Conservation (phyloP, 2,113 vertebrate genomes). For the Brachyhypopomus gauderio region DNA sequence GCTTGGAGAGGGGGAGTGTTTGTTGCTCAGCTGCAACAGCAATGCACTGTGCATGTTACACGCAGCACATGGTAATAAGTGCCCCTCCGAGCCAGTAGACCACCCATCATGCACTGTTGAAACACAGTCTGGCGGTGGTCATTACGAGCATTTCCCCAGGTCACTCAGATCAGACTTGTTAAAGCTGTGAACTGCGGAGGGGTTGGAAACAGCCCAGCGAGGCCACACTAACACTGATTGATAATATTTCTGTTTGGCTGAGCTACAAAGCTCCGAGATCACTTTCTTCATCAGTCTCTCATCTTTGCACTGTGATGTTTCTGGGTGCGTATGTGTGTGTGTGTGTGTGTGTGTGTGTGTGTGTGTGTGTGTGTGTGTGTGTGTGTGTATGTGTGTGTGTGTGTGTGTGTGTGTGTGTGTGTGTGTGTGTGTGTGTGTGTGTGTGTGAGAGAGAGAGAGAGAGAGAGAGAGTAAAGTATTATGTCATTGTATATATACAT, state of each 20-base stretch:
- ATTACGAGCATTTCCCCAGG: conserved; percentile 76
- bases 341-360: conserved; percentile 31
- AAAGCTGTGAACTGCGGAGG: conserved; percentile 66
- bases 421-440: no score
- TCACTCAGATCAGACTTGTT: conserved; percentile 75
- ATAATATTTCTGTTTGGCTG: conserved; percentile 55
- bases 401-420: conserved; percentile 6
- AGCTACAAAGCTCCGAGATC: conserved; percentile 24
- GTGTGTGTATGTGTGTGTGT: neutral
- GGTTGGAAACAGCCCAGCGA: conserved; percentile 57
- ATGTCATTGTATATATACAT: neutral
- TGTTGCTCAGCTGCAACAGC: conserved; percentile 71
- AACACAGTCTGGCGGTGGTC: conserved; percentile 67
- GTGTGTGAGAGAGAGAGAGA: no score
- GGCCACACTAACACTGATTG: conserved; percentile 54
- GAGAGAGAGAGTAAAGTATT: no score
- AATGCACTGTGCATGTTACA: conserved; percentile 57
- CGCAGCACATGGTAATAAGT: conserved; percentile 65
- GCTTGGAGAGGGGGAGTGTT: conserved; percentile 46
- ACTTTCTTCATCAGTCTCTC: conserved; percentile 41
- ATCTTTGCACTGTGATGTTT: conserved; percentile 43
- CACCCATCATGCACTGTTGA: conserved; percentile 73
- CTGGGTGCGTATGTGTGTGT: conserved; percentile 21
- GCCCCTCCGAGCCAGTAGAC: conserved; percentile 64
- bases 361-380: conserved; percentile 20